Evolutionary conservation across 2,888 invertebrate species (phyloP).

Genomic region (Sympetrum striolatum): DNA sequence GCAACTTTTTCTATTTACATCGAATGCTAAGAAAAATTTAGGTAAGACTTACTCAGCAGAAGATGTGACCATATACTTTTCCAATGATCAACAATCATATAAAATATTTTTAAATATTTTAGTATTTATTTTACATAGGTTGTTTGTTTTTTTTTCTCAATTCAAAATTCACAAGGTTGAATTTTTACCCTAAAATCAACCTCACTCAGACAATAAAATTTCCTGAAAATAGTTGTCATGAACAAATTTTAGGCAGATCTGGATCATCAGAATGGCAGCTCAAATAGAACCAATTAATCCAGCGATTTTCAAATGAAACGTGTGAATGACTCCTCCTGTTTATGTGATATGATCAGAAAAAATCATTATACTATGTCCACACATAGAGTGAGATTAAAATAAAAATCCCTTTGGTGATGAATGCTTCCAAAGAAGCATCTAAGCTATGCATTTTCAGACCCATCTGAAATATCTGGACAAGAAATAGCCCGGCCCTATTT

Average conservation of each 20-base stretch:
- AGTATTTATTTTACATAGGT: too few relatives aligned
- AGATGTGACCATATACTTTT: background rate
- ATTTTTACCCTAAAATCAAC: background rate
- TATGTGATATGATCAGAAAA: background rate
- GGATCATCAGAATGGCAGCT: background rate
- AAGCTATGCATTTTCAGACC: background rate
- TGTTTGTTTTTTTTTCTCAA: too few relatives aligned
- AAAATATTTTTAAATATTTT: background rate
- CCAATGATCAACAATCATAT: background rate
- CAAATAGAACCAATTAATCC: background rate
- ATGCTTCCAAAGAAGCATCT: background rate
- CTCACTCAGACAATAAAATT: background rate
- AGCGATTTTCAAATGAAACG: background rate
- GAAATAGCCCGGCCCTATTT: background rate
- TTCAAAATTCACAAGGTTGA: background rate
- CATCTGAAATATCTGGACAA: background rate
- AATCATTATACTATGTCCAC: background rate
- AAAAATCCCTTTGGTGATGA: slow-evolving; percentile 19
- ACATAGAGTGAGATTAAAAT: background rate
- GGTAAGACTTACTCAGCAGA: background rate
- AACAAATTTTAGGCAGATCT: slow-evolving; percentile 6
- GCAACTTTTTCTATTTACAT: background rate
- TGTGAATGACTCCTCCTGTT: background rate
- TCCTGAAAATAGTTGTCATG: background rate
- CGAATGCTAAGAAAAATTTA: background rate